phyloP scores from a whole-genome alignment of 2,888 invertebrate genomes.

The Meta bourneti region DNA sequence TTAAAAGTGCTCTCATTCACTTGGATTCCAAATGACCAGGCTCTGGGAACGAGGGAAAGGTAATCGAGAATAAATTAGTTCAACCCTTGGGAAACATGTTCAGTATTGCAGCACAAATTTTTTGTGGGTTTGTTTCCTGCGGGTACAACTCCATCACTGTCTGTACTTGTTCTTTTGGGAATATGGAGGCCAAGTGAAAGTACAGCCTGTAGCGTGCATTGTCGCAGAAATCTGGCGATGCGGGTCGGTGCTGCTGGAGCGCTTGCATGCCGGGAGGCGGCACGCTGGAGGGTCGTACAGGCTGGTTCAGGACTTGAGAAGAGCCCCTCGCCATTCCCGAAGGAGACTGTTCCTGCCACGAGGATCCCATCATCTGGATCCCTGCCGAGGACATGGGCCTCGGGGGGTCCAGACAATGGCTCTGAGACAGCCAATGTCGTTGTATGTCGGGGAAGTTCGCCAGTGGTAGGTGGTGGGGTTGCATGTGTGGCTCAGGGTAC shows the following conservation, averaged over 20 bases:
- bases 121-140: conserved; percentile 93
- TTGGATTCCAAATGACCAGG: not conserved
- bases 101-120: conserved; percentile 92
- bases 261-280: conserved; percentile 80
- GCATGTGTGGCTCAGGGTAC: conserved; percentile 77
- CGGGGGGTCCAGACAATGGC: conserved; percentile 69
- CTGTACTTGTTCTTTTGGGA: conserved; percentile 93
- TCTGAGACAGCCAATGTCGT: conserved; percentile 71
- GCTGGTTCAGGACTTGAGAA: conserved; percentile 76
- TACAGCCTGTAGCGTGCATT: conserved; percentile 90
- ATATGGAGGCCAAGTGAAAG: conserved; percentile 93
- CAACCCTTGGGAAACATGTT: conserved; percentile 84
- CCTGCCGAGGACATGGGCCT: conserved; percentile 67
- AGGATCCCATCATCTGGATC: conserved; percentile 63
- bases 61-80: conserved; percentile 16
- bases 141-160: conserved; percentile 93
- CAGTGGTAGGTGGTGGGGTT: conserved; percentile 20
- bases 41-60: not conserved
- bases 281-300: conserved; percentile 77
- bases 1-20: not conserved
- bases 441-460: conserved; percentile 49
- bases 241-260: conserved; percentile 47
- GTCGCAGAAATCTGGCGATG: conserved; percentile 72
- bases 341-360: conserved; percentile 67
- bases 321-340: conserved; percentile 61